Conservation (phyloP, 1,140 invertebrate genomes). For the Hyles vespertilio region DNA sequence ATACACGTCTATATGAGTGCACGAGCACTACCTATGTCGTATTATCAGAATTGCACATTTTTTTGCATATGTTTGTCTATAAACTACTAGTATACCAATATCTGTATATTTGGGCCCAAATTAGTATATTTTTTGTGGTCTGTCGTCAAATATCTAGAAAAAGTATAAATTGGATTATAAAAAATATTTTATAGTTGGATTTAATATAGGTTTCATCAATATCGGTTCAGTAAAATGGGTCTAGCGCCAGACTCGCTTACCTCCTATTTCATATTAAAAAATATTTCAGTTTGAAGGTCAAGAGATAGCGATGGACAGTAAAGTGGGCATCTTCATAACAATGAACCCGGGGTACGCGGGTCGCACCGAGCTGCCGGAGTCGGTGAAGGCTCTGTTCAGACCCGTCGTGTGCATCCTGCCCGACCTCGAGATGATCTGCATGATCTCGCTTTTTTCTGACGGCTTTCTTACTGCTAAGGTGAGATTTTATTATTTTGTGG, state of each 20-base stretch:
- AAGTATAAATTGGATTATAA: no score
- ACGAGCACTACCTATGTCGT: no score
- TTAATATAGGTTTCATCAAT: no score
- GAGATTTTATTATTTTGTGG: constrained; percentile 1
- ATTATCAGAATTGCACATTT: no score
- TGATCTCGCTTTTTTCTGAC: constrained; percentile 94
- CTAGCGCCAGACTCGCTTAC: no score
- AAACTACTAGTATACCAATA: no score
- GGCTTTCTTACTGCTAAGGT: constrained; percentile 91
- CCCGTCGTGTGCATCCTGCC: constrained; percentile 93
- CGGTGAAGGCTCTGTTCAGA: constrained; percentile 92
- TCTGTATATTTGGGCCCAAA: neutral
- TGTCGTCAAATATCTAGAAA: no score
- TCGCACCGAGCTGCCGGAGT: constrained; percentile 92
- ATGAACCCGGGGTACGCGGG: constrained; percentile 96
- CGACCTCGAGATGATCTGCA: constrained; percentile 92
- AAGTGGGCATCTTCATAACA: constrained; percentile 94
- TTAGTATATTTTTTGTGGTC: constrained; percentile 7
- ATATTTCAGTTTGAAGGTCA: constrained; percentile 86
- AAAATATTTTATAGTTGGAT: no score
- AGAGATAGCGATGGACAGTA: constrained; percentile 87
- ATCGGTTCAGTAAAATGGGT: no score
- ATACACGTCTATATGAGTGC: no score
- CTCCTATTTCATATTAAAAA: no score
- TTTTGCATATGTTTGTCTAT: neutral